A percentile compares a stretch with the other conserved stretches of the same genome.
Evolutionary conservation across 2,888 invertebrate genomes (phyloP).

Genomic region (Amblyteles armatorius): DNA sequence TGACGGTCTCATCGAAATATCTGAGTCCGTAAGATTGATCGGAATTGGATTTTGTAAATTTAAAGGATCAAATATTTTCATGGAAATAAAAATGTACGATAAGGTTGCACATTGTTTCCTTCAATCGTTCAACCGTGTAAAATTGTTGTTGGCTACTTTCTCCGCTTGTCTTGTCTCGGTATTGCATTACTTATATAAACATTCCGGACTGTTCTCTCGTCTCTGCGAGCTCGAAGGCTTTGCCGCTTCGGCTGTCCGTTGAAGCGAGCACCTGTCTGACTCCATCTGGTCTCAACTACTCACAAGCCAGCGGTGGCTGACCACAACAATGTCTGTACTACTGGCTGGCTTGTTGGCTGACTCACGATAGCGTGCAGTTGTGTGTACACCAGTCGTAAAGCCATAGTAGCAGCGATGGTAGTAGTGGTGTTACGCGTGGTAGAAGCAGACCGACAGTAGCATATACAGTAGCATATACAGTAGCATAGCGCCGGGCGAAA

Average conservation of each 20-base stretch:
- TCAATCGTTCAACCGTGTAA: conserved; percentile 27
- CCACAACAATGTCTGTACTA: conserved; percentile 80
- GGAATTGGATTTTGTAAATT: not conserved
- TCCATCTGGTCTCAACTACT: conserved; percentile 76
- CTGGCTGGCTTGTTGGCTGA: conserved; percentile 65
- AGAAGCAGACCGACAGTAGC: conserved; percentile 40
- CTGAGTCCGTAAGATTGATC: not conserved
- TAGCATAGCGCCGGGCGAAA: conserved; percentile 42
- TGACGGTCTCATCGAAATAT: not conserved
- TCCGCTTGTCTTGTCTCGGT: conserved; percentile 50
- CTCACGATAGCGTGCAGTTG: conserved; percentile 31
- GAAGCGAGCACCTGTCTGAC: conserved; percentile 75
- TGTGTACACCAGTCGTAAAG: not conserved
- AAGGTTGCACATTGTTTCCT: not conserved
- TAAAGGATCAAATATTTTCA: not conserved
- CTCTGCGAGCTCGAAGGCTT: conserved; percentile 42
- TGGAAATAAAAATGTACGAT: not conserved
- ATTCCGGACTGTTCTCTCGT: conserved; percentile 58
- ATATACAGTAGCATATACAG: conserved; percentile 31
- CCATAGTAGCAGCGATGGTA: not conserved
- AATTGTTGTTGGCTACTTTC: conserved; percentile 56
- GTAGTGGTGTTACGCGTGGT: conserved; percentile 22
- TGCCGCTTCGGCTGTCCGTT: conserved; percentile 41
- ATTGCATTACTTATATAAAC: conserved; percentile 57
- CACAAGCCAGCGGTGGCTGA: conserved; percentile 77